These are phyloP conservation scores for Capromys pilorides DNA, from an alignment of 2,797 vertebrate genomes.

Conservation along the genomic window DNA sequence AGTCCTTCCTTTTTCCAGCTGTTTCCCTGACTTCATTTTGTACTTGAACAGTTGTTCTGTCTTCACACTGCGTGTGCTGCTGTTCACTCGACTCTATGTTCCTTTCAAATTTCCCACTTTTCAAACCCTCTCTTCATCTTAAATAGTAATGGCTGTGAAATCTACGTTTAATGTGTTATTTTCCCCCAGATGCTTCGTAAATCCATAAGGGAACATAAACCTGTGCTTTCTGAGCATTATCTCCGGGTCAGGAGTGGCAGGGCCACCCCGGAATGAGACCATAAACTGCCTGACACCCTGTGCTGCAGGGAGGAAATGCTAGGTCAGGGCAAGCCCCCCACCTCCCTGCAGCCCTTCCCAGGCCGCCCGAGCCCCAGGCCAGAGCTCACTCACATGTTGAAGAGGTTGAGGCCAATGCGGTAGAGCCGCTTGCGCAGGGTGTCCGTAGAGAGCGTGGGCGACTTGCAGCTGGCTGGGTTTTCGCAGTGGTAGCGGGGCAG, in stretches of 20 bases:
- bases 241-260: background rate
- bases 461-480: constrained; percentile 95
- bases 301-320: no score
- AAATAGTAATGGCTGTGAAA: background rate
- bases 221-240: background rate
- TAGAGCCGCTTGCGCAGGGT: constrained; percentile 98
- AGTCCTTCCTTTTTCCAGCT: no score
- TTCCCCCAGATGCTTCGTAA: background rate
- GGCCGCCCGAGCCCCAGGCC: fast-evolving
- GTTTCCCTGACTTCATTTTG: background rate
- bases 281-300: no score
- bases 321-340: fast-evolving
- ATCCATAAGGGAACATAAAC: background rate
- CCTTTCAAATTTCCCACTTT: constrained; percentile 31
- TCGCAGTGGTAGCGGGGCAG: constrained; percentile 97
- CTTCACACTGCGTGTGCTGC: background rate
- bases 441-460: constrained; percentile 97
- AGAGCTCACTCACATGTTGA: constrained; percentile 94
- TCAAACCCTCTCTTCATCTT: constrained; percentile 11
- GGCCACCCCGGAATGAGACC: fast-evolving
- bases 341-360: background rate
- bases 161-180: background rate
- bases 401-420: constrained; percentile 98
- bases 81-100: background rate
- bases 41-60: background rate